These are phyloP conservation scores for Melipona beecheii DNA, from an alignment of 2,888 invertebrate genomes.

Conservation along the genomic window DNA sequence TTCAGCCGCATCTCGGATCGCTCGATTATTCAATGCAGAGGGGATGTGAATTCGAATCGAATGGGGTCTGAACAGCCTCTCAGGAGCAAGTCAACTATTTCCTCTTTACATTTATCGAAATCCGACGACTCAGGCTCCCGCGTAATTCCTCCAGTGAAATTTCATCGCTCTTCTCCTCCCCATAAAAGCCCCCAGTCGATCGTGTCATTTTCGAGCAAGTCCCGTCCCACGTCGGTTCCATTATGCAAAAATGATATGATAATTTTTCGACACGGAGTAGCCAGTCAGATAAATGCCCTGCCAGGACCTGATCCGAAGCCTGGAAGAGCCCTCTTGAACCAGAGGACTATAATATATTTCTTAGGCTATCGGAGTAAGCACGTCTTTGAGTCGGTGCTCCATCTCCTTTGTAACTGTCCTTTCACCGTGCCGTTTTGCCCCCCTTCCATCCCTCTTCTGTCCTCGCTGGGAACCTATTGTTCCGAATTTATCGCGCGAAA, in stretches of 20 bases:
- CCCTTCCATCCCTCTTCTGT: not conserved
- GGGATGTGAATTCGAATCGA: constrained; percentile 1
- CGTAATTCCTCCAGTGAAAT: constrained; percentile 61
- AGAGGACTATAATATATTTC: constrained; percentile 55
- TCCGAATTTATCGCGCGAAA: constrained; percentile 42
- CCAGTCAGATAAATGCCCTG: constrained; percentile 73
- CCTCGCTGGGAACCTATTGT: not conserved
- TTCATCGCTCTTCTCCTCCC: constrained; percentile 26
- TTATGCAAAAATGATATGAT: constrained; percentile 82
- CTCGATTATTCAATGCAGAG: not conserved
- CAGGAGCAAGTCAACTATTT: constrained; percentile 3
- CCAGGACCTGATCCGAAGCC: constrained; percentile 68
- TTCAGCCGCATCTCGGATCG: not conserved
- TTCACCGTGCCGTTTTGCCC: constrained; percentile 19
- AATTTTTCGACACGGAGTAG: constrained; percentile 68
- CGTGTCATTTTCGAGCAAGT: constrained; percentile 49
- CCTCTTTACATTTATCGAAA: constrained; percentile 31
- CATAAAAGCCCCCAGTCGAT: constrained; percentile 53
- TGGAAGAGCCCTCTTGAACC: constrained; percentile 15
- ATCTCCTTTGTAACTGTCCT: constrained; percentile 53
- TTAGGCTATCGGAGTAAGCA: constrained; percentile 38
- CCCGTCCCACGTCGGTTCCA: constrained; percentile 72
- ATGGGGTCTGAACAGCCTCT: not conserved
- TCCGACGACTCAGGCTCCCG: constrained; percentile 26
- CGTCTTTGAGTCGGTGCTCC: constrained; percentile 27